phyloP scores from a whole-genome alignment of 2,113 vertebrate species.

The Pheucticus melanocephalus region DNA sequence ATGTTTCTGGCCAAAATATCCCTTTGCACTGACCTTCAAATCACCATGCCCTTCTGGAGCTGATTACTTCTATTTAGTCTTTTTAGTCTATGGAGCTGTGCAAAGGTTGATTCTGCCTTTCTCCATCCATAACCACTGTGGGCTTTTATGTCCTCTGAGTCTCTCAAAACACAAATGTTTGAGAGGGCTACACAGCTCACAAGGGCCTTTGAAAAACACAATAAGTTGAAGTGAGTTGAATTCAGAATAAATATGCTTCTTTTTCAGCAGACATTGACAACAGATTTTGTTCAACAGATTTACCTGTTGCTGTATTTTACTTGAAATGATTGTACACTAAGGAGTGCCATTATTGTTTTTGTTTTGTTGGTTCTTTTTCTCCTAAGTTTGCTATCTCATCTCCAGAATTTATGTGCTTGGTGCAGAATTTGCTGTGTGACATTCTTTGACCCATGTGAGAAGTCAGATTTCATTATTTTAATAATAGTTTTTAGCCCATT shows the following conservation, averaged over 20 bases:
- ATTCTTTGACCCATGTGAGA: neutral
- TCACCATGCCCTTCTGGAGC: neutral
- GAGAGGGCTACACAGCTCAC: neutral
- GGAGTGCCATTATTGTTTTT: neutral
- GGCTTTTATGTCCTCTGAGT: neutral
- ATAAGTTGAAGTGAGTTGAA: neutral
- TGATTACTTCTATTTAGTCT: neutral
- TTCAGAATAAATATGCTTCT: neutral
- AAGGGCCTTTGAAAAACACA: neutral
- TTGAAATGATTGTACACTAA: neutral
- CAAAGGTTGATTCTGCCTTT: neutral
- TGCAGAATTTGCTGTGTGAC: neutral
- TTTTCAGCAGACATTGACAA: neutral
- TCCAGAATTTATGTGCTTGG: neutral
- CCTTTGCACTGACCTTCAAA: neutral
- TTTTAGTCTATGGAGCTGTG: neutral
- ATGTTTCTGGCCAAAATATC: neutral
- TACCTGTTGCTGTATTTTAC: neutral
- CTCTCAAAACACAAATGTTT: neutral
- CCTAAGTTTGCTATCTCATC: neutral
- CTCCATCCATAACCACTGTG: neutral
- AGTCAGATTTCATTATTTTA: neutral
- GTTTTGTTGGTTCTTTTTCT: neutral
- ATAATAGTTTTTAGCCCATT: neutral
- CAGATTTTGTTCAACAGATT: neutral